phyloP scores from a whole-genome alignment of 2,113 vertebrate genomes.

The Euleptes europaea region DNA sequence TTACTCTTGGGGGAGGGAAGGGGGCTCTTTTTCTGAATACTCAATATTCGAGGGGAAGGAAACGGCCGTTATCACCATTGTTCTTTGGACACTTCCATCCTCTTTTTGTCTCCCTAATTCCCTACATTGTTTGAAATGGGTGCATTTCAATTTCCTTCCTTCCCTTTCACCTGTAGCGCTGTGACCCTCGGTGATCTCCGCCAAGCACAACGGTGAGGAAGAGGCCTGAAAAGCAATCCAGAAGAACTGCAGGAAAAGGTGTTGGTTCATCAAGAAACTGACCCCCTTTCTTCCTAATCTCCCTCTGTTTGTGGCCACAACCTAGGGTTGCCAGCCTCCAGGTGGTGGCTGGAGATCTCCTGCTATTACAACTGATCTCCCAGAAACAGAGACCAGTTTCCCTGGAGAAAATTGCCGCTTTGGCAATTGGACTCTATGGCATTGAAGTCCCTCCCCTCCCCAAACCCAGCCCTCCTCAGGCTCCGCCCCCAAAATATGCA shows the following conservation, averaged over 20 bases:
- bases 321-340: no score
- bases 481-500: no score
- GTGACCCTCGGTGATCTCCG: neutral
- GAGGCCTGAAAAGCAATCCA: neutral
- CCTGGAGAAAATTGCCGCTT: no score
- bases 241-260: neutral
- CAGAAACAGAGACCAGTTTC: no score
- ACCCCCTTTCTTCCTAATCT: neutral
- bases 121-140: conserved; percentile 6
- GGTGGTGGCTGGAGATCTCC: no score
- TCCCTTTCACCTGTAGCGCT: neutral
- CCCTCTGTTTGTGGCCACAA: no score
- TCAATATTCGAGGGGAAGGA: conserved; percentile 2
- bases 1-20: neutral
- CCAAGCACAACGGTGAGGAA: neutral
- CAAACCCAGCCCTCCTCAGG: no score
- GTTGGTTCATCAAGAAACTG: neutral
- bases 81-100: neutral
- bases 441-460: no score
- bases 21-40: neutral
- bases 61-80: conserved; percentile 1
- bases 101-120: conserved; percentile 8
- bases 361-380: no score
- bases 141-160: conserved; percentile 2
- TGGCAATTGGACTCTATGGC: no score